A percentile compares a stretch with the other conserved stretches of the same genome.
Evolutionary conservation across 2,888 invertebrate species (phyloP).

Genomic region (Gastrophysa polygoni): DNA sequence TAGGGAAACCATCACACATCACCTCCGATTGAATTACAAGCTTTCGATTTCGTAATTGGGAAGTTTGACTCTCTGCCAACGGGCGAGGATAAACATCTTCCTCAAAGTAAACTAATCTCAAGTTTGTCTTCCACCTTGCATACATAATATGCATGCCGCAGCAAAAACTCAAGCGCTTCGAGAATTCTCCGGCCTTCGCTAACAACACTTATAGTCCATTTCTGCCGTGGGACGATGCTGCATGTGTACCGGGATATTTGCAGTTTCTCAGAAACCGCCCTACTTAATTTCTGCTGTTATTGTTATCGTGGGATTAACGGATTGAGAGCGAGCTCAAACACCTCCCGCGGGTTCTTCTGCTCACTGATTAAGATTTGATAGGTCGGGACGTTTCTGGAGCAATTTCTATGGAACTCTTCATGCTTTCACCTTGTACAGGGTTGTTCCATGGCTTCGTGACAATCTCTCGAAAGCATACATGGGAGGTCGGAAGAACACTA

Average conservation of each 20-base stretch:
- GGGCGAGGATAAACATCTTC: constrained; percentile 1
- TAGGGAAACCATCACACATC: not conserved
- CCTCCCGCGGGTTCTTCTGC: constrained; percentile 20
- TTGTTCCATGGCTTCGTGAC: too few species aligned
- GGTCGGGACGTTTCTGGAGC: not conserved
- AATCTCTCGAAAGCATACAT: too few species aligned
- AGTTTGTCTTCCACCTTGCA: constrained; percentile 42
- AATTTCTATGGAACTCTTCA: not conserved
- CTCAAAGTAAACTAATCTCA: constrained; percentile 43
- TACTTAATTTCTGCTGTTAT: constrained; percentile 17
- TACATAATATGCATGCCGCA: constrained; percentile 43
- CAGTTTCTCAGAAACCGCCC: constrained; percentile 11
- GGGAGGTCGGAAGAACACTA: too few species aligned
- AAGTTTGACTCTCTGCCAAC: not conserved
- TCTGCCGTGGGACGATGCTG: constrained; percentile 7
- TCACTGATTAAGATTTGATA: constrained; percentile 27
- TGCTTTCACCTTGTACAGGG: not conserved
- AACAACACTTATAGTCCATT: constrained; percentile 12
- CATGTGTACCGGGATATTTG: too few species aligned
- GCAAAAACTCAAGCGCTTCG: constrained; percentile 8
- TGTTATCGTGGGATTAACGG: constrained; percentile 14
- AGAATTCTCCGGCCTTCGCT: constrained; percentile 3
- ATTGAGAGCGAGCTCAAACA: not conserved
- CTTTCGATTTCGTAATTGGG: not conserved
- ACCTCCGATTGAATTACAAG: not conserved